phyloP scores from a whole-genome alignment of 2,797 vertebrate species.

The Tenualosa ilisha region DNA sequence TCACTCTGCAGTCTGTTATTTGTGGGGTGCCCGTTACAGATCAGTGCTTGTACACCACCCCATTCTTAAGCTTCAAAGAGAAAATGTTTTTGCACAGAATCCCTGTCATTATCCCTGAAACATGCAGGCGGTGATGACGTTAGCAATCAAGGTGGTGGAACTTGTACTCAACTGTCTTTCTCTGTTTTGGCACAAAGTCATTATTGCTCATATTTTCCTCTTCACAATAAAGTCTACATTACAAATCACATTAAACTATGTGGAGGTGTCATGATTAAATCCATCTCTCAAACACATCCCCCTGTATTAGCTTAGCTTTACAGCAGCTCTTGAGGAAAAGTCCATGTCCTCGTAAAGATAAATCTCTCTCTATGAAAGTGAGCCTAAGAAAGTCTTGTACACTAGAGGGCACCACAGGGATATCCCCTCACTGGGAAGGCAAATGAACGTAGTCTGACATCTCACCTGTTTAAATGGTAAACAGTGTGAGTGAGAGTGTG shows the following conservation, averaged over 20 bases:
- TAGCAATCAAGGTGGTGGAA: background rate
- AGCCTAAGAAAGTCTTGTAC: background rate
- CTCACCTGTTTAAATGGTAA: background rate
- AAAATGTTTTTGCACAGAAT: background rate
- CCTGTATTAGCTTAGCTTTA: background rate
- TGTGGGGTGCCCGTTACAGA: background rate
- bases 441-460: background rate
- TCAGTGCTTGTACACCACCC: background rate
- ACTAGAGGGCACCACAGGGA: background rate
- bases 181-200: background rate
- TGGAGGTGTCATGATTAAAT: background rate
- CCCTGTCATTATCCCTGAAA: background rate
- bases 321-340: background rate
- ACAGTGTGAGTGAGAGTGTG: background rate
- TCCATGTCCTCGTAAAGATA: background rate
- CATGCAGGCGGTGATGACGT: background rate
- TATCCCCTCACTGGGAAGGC: background rate
- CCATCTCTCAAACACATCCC: background rate
- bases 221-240: background rate
- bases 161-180: background rate
- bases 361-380: background rate
- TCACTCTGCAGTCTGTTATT: conserved; percentile 1
- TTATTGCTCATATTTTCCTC: background rate
- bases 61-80: background rate
- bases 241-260: background rate